Percentiles rank a stretch among this genome's conserved stretches.
phyloP scores from a whole-genome alignment of 1,140 invertebrate species.

The Philopotamus ludificatus region DNA sequence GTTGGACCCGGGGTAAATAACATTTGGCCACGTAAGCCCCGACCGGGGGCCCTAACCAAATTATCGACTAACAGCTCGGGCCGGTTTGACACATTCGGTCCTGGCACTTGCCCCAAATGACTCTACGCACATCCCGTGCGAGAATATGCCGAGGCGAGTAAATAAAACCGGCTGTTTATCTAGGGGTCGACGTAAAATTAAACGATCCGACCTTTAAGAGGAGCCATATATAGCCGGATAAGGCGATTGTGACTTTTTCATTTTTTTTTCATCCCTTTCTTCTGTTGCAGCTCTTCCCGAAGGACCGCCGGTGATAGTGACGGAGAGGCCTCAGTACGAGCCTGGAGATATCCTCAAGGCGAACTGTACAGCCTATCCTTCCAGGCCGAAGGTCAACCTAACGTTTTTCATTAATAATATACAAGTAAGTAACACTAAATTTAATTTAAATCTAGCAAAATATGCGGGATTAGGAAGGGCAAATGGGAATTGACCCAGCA shows the following conservation, averaged over 20 bases:
- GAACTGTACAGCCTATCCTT: conserved; percentile 73
- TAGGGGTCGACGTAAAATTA: too few relatives aligned
- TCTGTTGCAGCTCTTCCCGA: conserved; percentile 60
- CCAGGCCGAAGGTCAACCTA: conserved; percentile 66
- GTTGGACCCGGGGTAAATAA: background rate
- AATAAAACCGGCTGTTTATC: background rate
- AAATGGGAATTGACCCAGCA: too few relatives aligned
- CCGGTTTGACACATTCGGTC: conserved; percentile 24
- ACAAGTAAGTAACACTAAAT: conserved; percentile 62
- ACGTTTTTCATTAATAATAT: conserved; percentile 73
- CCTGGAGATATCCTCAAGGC: conserved; percentile 71
- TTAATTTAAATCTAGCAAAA: background rate
- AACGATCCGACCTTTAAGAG: too few relatives aligned
- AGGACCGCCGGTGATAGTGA: conserved; percentile 58
- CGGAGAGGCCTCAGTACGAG: conserved; percentile 70
- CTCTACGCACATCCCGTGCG: background rate
- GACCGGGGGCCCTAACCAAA: background rate
- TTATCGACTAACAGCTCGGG: conserved; percentile 30
- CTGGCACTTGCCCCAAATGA: background rate
- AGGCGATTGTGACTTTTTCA: too few relatives aligned
- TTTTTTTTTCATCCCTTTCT: too few relatives aligned
- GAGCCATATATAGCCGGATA: too few relatives aligned
- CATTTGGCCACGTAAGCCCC: conserved; percentile 2
- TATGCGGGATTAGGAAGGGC: too few relatives aligned
- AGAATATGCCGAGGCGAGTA: background rate